Conservation (phyloP, 2,113 vertebrate genomes). For the Neoarius graeffei region DNA sequence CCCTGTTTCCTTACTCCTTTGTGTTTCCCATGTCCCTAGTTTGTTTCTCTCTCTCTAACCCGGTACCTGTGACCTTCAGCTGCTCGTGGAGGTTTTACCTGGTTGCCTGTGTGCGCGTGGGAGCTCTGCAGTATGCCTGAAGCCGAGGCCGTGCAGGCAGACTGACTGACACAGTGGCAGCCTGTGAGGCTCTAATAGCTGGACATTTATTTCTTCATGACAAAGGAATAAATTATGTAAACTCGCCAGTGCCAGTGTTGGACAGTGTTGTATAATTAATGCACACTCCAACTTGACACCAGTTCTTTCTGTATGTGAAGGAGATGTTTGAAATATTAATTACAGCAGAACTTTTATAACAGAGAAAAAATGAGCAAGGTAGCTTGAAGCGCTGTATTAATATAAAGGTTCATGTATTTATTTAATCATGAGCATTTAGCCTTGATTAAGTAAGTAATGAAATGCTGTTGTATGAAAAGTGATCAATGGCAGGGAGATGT, state of each 20-base stretch:
- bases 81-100: conserved; percentile 22
- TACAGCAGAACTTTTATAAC: conserved; percentile 48
- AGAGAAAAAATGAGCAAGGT: conserved; percentile 30
- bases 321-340: conserved; percentile 70
- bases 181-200: conserved; percentile 62
- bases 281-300: conserved; percentile 73
- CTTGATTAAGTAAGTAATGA: not conserved
- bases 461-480: not conserved
- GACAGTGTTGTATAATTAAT: conserved; percentile 75
- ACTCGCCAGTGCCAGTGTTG: conserved; percentile 65
- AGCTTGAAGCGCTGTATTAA: conserved; percentile 32
- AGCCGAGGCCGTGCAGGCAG: conserved; percentile 26
- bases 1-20: too few species aligned
- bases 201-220: conserved; percentile 64
- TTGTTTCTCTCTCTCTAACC: not conserved
- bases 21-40: too few species aligned
- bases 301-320: conserved; percentile 72
- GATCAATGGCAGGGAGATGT: not conserved
- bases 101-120: conserved; percentile 10
- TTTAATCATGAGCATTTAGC: not conserved
- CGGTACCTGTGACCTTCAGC: conserved; percentile 20
- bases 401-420: not conserved
- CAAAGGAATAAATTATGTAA: conserved; percentile 71
- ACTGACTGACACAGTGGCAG: conserved; percentile 56
- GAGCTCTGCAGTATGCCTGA: conserved; percentile 42